Conservation (phyloP, 2,888 invertebrate genomes). For the Athalia circularis region DNA sequence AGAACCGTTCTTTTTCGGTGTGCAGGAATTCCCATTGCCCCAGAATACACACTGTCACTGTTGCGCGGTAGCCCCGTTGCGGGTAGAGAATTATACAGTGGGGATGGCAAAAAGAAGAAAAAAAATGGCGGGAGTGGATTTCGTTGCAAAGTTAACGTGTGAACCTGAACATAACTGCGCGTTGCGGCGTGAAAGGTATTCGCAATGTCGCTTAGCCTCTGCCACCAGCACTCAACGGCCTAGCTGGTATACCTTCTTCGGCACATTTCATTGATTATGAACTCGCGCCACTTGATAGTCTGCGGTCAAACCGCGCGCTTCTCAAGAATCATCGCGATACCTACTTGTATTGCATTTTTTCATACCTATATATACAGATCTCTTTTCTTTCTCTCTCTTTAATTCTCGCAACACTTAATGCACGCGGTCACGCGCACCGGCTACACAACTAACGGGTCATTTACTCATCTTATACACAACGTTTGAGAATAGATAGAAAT, state of each 20-base stretch:
- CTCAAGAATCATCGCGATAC: neutral
- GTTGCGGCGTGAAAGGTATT: slow-evolving; percentile 32
- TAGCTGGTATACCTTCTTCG: neutral
- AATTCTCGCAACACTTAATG: neutral
- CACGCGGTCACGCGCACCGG: neutral
- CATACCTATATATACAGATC: neutral
- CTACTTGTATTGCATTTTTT: slow-evolving; percentile 4
- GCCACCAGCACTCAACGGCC: neutral
- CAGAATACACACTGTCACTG: slow-evolving; percentile 17
- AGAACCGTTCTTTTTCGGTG: neutral
- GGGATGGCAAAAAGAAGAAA: neutral
- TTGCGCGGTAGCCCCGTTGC: slow-evolving; percentile 1
- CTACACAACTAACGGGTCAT: neutral
- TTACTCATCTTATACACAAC: neutral
- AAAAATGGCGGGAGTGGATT: neutral
- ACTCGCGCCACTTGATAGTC: slow-evolving; percentile 10
- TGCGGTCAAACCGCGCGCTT: slow-evolving; percentile 7
- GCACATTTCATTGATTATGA: slow-evolving; percentile 33
- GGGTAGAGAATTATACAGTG: neutral
- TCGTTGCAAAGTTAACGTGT: slow-evolving; percentile 23
- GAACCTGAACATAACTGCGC: slow-evolving; percentile 33
- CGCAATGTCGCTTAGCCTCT: slow-evolving; percentile 16
- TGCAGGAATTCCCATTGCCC: slow-evolving; percentile 37
- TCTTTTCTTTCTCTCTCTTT: neutral
- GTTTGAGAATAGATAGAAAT: no score